Base-by-base conservation (phyloP, 2,888 invertebrate species). In the Eurois occulta region DNA sequence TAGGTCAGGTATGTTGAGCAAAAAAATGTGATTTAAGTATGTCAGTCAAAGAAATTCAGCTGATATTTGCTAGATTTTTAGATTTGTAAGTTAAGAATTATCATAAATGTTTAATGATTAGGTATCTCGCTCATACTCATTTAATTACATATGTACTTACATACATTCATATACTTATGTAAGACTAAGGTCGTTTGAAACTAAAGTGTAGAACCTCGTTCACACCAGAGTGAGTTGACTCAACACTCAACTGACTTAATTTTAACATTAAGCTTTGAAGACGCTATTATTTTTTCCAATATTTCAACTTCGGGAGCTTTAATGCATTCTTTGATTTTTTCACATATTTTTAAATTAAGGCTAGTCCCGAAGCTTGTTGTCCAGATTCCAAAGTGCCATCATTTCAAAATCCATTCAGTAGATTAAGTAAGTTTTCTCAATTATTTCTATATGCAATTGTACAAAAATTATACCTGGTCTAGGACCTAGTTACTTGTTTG, bases 1-100 rank as follows among this genome's bases (percentile, higher is more conserved):
- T 79, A 74, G 81, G 77, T 70, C 60, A 81, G 68, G 73, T 72
- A 81, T 86, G 81, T 76, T 70, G 60, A 64, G 55, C 66, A 78
- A 86, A 83, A 35, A 86, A 84, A 81, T 78, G 84, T 81, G 74
- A 86, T 81, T 69, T 78, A 84, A 74, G 72, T 81, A 84, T 76
- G 72, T 81, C 75, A 66, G 77, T 80, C 65, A 76, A 83, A 77
- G 13, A 77, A 76, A 80, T 83, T 74, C 69, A 48, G 48, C 38
- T 71, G 41, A 43, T 70, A 73, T 78, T 77, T 67, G 65, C 58
- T 78, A 73, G 64, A 65, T 67, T 78, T 81, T 84, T 78, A 78
- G 60, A 69, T 75, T 76, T 21, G 52, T 83, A 78, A 78, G 76
- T 78, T 74, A 83, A 79, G 62, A 43, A 62, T 75, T 73, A 78